A percentile compares a stretch with the other conserved stretches of the same genome.
Evolutionary conservation across 2,113 vertebrate species (phyloP).

Genomic region (Vicugna pacos): DNA sequence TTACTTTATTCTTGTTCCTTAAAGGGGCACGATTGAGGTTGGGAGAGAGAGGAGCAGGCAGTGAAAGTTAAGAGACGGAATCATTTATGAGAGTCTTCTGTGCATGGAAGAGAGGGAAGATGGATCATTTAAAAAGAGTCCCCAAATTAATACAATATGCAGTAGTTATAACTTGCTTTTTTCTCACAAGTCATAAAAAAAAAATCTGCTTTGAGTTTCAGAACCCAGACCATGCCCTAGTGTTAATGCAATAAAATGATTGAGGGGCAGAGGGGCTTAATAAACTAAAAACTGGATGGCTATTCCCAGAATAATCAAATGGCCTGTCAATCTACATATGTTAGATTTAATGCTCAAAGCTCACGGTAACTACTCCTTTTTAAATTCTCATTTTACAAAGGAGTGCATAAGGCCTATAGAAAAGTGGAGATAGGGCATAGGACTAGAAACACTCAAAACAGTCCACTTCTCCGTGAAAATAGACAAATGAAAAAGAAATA

Average conservation of each 20-base stretch:
- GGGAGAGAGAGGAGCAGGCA: not conserved
- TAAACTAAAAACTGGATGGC: not conserved
- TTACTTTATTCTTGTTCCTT: not conserved
- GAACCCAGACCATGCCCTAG: not conserved
- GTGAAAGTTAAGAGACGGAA: not conserved
- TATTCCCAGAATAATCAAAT: not conserved
- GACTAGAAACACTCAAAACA: not conserved
- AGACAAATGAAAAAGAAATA: not conserved
- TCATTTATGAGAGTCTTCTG: not conserved
- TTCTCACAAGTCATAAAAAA: not conserved
- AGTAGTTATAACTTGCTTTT: not conserved
- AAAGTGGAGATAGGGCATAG: not conserved
- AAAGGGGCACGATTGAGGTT: not conserved
- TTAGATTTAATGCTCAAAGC: not conserved
- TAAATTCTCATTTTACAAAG: not conserved
- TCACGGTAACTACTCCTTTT: not conserved
- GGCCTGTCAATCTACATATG: not conserved
- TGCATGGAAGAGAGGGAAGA: not conserved
- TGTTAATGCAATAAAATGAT: not conserved
- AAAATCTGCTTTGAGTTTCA: constrained; percentile 19
- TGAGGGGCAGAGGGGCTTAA: not conserved
- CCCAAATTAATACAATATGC: not conserved
- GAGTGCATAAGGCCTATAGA: not conserved
- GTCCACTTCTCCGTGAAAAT: not conserved
- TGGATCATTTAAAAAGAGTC: not conserved